Conservation (phyloP, 2,797 vertebrate genomes). For the Oreochromis grahami region DNA sequence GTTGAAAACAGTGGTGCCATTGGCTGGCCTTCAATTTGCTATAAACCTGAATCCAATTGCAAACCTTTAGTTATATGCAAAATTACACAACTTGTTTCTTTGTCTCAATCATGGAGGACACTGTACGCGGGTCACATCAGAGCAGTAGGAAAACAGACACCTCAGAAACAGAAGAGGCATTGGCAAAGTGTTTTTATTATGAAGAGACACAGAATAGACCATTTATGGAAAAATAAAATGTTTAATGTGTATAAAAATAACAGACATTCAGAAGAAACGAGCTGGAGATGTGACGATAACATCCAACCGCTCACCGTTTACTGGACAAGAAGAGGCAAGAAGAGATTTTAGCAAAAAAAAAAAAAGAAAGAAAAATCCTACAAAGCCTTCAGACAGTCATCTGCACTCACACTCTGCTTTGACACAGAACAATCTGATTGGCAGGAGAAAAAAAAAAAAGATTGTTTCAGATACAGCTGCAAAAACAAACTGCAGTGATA, state of each 20-base stretch:
- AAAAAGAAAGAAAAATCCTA: neutral
- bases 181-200: slow-evolving; percentile 75
- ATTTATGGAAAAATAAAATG: slow-evolving; percentile 62
- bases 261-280: slow-evolving; percentile 36
- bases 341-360: neutral
- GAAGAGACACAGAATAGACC: slow-evolving; percentile 65
- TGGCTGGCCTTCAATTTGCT: neutral
- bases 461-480: neutral
- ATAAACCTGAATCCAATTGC: neutral
- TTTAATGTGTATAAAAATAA: slow-evolving; percentile 67
- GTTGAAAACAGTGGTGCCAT: neutral
- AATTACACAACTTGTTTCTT: neutral
- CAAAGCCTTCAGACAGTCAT: neutral
- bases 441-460: neutral
- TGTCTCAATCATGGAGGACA: neutral
- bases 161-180: neutral
- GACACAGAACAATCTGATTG: neutral
- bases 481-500: neutral
- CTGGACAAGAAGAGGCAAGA: neutral
- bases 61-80: neutral
- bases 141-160: neutral
- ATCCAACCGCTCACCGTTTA: neutral
- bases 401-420: neutral
- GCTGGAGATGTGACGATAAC: neutral
- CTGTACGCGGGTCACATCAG: neutral